A percentile compares a stretch with the other conserved stretches of the same genome.
Evolutionary conservation across 2,888 invertebrate species (phyloP).

Genomic region (Caenorhabditis zanzibari): DNA sequence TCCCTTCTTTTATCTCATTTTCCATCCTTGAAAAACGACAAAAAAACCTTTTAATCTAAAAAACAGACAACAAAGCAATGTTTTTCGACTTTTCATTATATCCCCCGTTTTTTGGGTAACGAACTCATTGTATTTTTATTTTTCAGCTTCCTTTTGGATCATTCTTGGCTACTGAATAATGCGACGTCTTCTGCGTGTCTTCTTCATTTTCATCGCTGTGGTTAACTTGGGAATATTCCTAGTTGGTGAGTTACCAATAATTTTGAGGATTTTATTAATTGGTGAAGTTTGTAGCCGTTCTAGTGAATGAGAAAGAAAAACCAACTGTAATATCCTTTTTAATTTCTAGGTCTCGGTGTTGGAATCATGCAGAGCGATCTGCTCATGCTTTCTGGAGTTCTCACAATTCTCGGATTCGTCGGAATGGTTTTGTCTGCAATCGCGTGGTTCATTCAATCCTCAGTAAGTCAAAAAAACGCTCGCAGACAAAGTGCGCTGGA

Average conservation of each 20-base stretch:
- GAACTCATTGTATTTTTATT: slow-evolving; percentile 13
- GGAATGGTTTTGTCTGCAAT: slow-evolving; percentile 74
- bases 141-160: slow-evolving; percentile 1
- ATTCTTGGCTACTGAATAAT: slow-evolving; percentile 16
- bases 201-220: slow-evolving; percentile 57
- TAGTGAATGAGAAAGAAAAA: not conserved
- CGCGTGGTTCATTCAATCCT: slow-evolving; percentile 71
- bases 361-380: slow-evolving; percentile 70
- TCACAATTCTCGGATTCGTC: slow-evolving; percentile 69
- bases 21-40: too few relatives aligned
- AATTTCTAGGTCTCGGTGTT: slow-evolving; percentile 67
- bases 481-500: not conserved
- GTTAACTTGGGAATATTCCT: slow-evolving; percentile 65
- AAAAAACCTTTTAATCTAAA: not conserved
- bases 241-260: slow-evolving; percentile 55
- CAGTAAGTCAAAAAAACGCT: slow-evolving; percentile 60
- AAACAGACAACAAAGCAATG: not conserved
- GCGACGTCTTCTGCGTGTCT: slow-evolving; percentile 59
- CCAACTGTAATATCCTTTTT: not conserved
- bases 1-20: not conserved
- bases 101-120: not conserved
- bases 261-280: too few relatives aligned
- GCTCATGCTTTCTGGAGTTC: slow-evolving; percentile 66
- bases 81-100: slow-evolving; percentile 25
- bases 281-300: too few relatives aligned